Evolutionary conservation across 2,888 invertebrate genomes (phyloP), one percentile per base, ranked within the genome.

Genomic region (Ischnus inquisitorius): DNA sequence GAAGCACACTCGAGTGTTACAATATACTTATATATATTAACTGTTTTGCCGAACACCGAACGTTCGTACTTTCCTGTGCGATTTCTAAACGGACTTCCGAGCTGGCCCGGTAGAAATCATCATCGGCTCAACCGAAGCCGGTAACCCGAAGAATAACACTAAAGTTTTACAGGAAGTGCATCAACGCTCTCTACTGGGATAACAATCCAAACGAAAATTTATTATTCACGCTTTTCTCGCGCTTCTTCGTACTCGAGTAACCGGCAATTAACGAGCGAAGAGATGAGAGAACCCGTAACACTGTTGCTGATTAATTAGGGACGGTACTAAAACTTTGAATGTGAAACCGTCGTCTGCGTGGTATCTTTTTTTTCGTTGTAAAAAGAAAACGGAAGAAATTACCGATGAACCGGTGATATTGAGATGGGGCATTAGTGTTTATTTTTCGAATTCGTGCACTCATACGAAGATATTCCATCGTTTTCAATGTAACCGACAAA

Each of bases 61-160:
- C 86, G 84, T 86, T 87, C 84, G 87, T 87, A 88, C 89, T 89
- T 89, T 89, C 89, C 84, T 54, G 34, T 89, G 79, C 87, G 88
- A 90, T 90, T 90, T 90, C 88, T 89, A 90, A 89, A 89, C 84
- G 87, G 85, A 89, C 87, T 88, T 89, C 88, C 87, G 85, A 88
- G 84, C 83, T 22, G 41, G 28, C 46, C 78, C 69, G 71, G 69
- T 80, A 62, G 72, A 68, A 85, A 77, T 76, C 67, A 82, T 82
- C 74, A 83, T 77, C 19, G 74, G 51, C 71, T 22, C 54, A 69
- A 22, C 34, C 60, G 60, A 43, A 22, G 54, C 25, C 54, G 54
- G 54, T 41, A 14, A 34, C 19, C 19, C 62, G 5, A 71, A 75
- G 25, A 77, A 79, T 48, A 57, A 16, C n/a, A 78, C 41, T 78